Percentiles rank a stretch among this genome's conserved stretches.
Conservation (phyloP, 2,797 vertebrate species). For the Scarus forsteni region DNA sequence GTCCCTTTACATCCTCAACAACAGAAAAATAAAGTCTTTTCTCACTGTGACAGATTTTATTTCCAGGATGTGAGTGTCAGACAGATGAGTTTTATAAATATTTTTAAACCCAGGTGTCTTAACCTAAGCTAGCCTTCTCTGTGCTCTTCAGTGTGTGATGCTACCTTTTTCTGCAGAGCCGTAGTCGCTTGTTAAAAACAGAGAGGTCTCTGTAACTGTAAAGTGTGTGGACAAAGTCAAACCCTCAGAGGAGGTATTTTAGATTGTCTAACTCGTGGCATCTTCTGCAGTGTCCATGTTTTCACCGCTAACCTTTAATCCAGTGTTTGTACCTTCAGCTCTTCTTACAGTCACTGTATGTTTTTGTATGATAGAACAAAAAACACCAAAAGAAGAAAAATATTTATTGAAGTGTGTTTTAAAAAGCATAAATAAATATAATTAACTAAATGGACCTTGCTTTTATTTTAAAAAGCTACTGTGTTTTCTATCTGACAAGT, state of each 20-base stretch:
- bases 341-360: constrained; percentile 66
- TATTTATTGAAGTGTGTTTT: constrained; percentile 88
- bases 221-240: constrained; percentile 63
- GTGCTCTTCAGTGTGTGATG: constrained; percentile 60
- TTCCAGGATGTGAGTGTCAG: constrained; percentile 6
- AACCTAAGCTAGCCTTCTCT: constrained; percentile 56
- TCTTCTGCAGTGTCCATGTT: constrained; percentile 59
- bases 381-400: constrained; percentile 60
- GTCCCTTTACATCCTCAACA: constrained; percentile 13
- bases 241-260: constrained; percentile 52
- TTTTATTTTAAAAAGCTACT: constrained; percentile 98
- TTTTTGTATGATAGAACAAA: constrained; percentile 77
- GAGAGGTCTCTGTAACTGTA: constrained; percentile 43
- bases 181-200: constrained; percentile 39
- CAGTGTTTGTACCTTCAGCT: constrained; percentile 59
- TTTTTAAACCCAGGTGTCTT: constrained; percentile 63
- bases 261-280: constrained; percentile 39
- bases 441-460: constrained; percentile 86
- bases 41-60: constrained; percentile 12
- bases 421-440: constrained; percentile 75
- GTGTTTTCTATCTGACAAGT: constrained; percentile 93
- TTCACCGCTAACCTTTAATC: constrained; percentile 67
- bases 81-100: constrained; percentile 9
- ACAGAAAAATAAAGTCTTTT: constrained; percentile 1
- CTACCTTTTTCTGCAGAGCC: constrained; percentile 45